phyloP scores from a whole-genome alignment of 2,797 vertebrate species.

The Hirundo rustica region DNA sequence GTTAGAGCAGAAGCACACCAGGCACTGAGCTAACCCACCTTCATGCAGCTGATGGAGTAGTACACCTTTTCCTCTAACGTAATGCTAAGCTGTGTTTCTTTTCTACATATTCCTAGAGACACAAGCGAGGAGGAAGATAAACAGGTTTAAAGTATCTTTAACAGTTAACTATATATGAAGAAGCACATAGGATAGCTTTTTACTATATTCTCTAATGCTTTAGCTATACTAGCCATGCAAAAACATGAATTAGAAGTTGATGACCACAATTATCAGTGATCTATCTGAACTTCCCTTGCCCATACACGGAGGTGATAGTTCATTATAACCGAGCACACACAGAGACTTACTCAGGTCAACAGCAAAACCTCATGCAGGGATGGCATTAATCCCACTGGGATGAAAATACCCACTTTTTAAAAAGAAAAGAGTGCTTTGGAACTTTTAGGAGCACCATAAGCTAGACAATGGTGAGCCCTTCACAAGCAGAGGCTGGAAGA shows the following conservation, averaged over 20 bases:
- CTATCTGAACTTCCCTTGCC: not conserved
- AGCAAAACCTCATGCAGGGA: not conserved
- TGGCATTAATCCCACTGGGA: not conserved
- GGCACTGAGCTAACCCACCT: not conserved
- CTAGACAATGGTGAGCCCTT: not conserved
- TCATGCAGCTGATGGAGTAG: not conserved
- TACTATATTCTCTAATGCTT: not conserved
- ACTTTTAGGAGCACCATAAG: conserved; percentile 6
- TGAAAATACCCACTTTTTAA: not conserved
- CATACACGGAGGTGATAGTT: not conserved
- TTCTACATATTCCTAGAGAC: not conserved
- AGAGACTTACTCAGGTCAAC: not conserved
- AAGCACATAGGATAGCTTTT: not conserved
- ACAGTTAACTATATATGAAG: not conserved
- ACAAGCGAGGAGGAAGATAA: not conserved
- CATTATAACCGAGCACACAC: not conserved
- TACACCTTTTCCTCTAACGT: not conserved
- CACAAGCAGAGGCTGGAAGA: not conserved
- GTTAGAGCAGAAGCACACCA: not conserved
- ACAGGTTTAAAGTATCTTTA: not conserved
- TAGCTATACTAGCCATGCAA: not conserved
- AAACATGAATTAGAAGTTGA: not conserved
- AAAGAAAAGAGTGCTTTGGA: not conserved
- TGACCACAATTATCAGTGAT: not conserved
- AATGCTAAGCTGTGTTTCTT: not conserved